Percentiles rank a stretch among this genome's conserved stretches.
Evolutionary conservation across 2,888 invertebrate species (phyloP).

Genomic region (Hesperia comma): DNA sequence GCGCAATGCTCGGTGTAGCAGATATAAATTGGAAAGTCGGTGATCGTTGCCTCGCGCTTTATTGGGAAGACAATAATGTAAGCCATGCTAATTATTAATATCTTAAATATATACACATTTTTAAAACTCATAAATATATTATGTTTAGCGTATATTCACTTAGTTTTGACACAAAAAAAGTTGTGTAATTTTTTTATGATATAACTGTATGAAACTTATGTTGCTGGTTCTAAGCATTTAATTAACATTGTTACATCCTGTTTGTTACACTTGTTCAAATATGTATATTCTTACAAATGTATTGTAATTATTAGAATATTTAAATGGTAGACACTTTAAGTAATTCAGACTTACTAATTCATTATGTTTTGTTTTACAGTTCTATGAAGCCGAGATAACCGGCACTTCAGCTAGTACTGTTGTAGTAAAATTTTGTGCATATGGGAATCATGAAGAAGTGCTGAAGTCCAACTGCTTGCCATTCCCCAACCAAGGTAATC

Average conservation of each 20-base stretch:
- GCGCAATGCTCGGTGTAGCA: conserved; percentile 81
- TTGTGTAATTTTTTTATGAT: too few species aligned
- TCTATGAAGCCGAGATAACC: conserved; percentile 92
- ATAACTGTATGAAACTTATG: too few species aligned
- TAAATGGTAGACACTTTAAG: not conserved
- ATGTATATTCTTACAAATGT: not conserved
- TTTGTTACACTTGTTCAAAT: not conserved
- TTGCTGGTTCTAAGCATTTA: too few species aligned
- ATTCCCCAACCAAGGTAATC: conserved; percentile 71
- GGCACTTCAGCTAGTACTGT: conserved; percentile 92
- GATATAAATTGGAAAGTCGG: conserved; percentile 89
- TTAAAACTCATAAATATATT: too few species aligned
- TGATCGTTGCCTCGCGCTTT: conserved; percentile 94
- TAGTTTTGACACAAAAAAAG: too few species aligned
- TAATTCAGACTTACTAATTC: not conserved
- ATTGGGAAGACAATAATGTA: conserved; percentile 96
- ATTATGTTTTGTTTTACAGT: conserved; percentile 76
- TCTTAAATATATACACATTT: too few species aligned
- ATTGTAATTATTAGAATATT: not conserved
- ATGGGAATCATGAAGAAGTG: conserved; percentile 95
- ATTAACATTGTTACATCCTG: not conserved
- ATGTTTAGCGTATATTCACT: too few species aligned
- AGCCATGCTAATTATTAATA: conserved; percentile 53
- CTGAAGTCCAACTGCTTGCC: conserved; percentile 92
- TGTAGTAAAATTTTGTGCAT: conserved; percentile 93